Evolutionary conservation across 2,888 invertebrate genomes (phyloP), one percentile per base, ranked within the genome.

Genomic region (Cloeon dipterum): DNA sequence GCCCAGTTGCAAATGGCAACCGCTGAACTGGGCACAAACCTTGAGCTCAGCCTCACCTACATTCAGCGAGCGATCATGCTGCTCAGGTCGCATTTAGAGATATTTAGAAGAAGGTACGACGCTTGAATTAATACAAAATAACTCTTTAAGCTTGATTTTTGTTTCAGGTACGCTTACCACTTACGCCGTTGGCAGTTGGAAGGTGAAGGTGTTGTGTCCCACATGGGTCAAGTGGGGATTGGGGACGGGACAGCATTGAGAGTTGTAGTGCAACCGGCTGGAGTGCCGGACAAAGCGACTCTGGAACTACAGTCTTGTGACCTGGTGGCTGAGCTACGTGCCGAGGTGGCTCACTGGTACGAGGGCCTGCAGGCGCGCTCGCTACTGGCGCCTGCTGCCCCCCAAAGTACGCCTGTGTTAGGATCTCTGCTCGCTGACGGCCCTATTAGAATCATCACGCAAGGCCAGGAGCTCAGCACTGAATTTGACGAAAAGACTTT

Each of bases 311-410:
- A 78, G 44, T 76, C 74, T 29, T 71, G 76, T n/a, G 89, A 91
- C 58, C 72, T 82, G 43, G 76, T 93, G 19, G 89, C 88, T 3
- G 91, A 91, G 55, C 59, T 93, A 37, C 64, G 91, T 42, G 91
- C 91, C 1, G 91, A 91, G 62, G 85, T 91, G 38, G 82, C 85
- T n/a, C 77, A 82, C 45, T 91, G 89, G 89, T 89, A 88, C 82
- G 86, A 88, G 42, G 55, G 55, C 19, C 52, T 60, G 3, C 58
- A 59, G 40, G 48, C 46, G 38, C 50, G 49, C 21, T 38, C 29
- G 5, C 29, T 34, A 10, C 29, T 10, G 10, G 11, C 17, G 16
- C 23, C 26, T 18, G 26, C 26, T n/a, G 49, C 54, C 32, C 47
- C 48, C 40, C 50, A 55, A 20, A 59, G 59, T 8, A 58, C 57